Evolutionary conservation across 2,888 invertebrate genomes (phyloP), one percentile per base, ranked within the genome.

Genomic region (Dermolepida albohirtum): DNA sequence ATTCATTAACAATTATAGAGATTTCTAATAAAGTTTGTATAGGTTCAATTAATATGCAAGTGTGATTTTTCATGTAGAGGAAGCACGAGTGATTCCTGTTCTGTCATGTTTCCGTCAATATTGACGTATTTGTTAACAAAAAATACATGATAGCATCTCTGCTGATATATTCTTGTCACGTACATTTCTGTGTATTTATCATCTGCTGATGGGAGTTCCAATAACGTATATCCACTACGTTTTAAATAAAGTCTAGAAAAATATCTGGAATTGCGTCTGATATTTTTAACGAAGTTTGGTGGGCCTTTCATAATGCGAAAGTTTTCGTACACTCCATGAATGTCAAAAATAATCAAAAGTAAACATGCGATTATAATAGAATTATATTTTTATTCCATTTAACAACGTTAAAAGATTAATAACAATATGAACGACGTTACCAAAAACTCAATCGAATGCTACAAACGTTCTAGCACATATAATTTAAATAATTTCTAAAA

Each of bases 71-170:
- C 59, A 39, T 67, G 66, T 44, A 17, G 59, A 67, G 66, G 66
- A 67, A 67, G 62, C 59, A 59, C 59, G 47, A 59, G 59, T 59
- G 66, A 67, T 62, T 62, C 50, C 62, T 59, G 66, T 67, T 67
- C 66, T 51, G 62, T 62, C 66, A 67, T 67, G 66, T 67, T 67
- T 67, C 66, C 66, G 59, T 67, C 66, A 67, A 67, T 67, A 67
- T 67, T 62, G 66, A 59, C 62, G 66, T 59, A 67, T 67, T 62
- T 62, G 66, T 67, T 67, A 57, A 67, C 59, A 67, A 67, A 62
- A 34, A 62, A 43, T 39, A 27, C 59, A 62, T 47, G 62, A 67
- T 67, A 39, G 43, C 34, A 59, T 43, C 34, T 43, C 40, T 16
- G 11, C 41, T 41, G 59, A 11, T 16, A 17, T 59, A 67, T 67